Base-by-base conservation (phyloP, 2,113 vertebrate species). In the Pterocles burchelli region DNA sequence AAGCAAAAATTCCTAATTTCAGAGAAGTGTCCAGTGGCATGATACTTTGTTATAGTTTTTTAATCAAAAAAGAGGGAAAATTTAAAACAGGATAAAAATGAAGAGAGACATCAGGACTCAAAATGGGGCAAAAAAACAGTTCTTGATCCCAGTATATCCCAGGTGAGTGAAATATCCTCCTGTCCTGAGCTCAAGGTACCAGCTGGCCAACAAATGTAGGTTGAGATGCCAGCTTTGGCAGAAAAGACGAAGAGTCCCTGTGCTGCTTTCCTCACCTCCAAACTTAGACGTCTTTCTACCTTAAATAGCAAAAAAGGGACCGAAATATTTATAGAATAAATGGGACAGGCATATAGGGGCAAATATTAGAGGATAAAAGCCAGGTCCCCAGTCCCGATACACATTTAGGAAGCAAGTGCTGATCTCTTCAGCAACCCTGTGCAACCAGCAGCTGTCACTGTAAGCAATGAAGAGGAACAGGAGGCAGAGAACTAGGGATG, bases 401-500 rank as follows among this genome's bases (percentile, higher is more conserved):
- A 3, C 1, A 2, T 55, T 78, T 28, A 57, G 70, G 22, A 75
- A 65, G 72, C 18, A 85, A 66, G 34, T 11, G 4, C 51, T 63
- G 34, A 11, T 85, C 38, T 94, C 71, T 83, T 49, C 67, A 81
- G 63, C 72, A 83, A 33, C 48, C 21, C 84, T 12, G 26, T 83
- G 85, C 92, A 89, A 63, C 89, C 73, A 87, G 84, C 88, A 95
- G 96, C 94, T 97, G 96, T 91, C 96, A 91, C 93, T 82, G 79
- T 62, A 91, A 87, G 96, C 92, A 85, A 38, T 1, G 57, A 52
- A 79, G 85, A 93, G 57, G 78, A 76, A 9, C 73, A 9, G 19
- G 24, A 88, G 51, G 0, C 9, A 88, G 43, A 52, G 68, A 68
- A 29, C 55, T 33, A 43, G 46, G 49, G 58, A 80, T 59, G 46